A percentile compares a stretch with the other conserved stretches of the same genome.
phyloP scores from a whole-genome alignment of 1,140 invertebrate genomes.

The Xylocopa sonorina region DNA sequence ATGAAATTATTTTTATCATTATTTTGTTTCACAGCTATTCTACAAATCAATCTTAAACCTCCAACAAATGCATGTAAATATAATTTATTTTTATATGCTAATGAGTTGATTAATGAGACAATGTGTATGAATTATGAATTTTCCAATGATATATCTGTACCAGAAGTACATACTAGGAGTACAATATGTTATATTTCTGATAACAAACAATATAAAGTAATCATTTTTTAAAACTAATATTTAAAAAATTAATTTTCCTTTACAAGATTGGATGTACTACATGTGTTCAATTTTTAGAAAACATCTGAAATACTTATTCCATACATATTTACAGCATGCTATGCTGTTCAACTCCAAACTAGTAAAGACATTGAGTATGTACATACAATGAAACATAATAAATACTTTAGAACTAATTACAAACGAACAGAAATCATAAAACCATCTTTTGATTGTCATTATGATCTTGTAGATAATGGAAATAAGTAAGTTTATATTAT shows the following conservation, averaged over 20 bases:
- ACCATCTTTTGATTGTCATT: conserved; percentile 22
- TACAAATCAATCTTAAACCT: conserved; percentile 1
- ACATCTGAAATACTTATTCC: neutral
- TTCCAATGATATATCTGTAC: too few relatives aligned
- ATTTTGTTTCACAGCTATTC: neutral
- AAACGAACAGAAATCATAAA: neutral
- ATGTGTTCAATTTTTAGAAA: neutral
- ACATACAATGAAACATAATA: neutral
- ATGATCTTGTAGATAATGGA: neutral
- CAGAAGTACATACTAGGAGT: neutral
- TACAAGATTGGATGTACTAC: neutral
- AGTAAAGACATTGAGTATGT: too few relatives aligned
- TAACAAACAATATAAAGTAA: neutral
- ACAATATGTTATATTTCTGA: neutral
- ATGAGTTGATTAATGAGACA: neutral
- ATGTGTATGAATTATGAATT: conserved; percentile 22
- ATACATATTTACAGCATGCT: conserved; percentile 41
- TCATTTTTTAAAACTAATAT: neutral
- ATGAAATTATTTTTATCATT: neutral
- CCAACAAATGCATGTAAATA: conserved; percentile 8
- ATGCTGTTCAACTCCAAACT: neutral
- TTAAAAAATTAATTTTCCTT: neutral
- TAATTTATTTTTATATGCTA: neutral
- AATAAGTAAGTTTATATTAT: conserved; percentile 3
- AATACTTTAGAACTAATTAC: conserved; percentile 27